phyloP scores from a whole-genome alignment of 2,888 invertebrate genomes.

The Oxyscelio sp. region DNA sequence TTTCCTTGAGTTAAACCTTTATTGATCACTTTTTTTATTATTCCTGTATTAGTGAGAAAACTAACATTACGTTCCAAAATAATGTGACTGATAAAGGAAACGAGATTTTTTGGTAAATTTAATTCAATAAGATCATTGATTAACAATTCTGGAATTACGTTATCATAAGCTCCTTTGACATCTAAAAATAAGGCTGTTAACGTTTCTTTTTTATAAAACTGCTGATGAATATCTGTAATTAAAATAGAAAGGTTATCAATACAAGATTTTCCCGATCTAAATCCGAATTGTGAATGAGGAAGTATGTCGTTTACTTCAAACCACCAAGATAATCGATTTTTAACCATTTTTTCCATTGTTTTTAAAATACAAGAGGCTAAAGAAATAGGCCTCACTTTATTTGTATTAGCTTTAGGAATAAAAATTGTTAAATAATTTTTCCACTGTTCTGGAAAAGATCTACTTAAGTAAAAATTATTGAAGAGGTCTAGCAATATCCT shows the following conservation, averaged over 20 bases:
- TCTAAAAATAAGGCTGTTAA: neutral
- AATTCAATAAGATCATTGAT: no score
- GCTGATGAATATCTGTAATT: neutral
- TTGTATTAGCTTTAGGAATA: slow-evolving; percentile 17
- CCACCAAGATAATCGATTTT: slow-evolving; percentile 23
- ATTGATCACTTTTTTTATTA: neutral
- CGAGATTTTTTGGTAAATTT: no score
- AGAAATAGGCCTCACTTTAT: slow-evolving; percentile 31
- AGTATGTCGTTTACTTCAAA: slow-evolving; percentile 15
- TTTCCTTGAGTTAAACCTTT: slow-evolving; percentile 44
- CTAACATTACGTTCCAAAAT: no score
- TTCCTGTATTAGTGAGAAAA: neutral
- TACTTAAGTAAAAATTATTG: slow-evolving; percentile 24
- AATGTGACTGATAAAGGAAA: no score
- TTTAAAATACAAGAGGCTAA: slow-evolving; percentile 38
- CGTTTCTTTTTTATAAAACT: neutral
- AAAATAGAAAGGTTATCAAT: neutral
- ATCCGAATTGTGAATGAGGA: no score
- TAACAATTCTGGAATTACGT: neutral
- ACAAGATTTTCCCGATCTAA: neutral
- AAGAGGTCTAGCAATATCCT: no score
- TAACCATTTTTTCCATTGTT: slow-evolving; percentile 38
- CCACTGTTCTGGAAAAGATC: slow-evolving; percentile 17
- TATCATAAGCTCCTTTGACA: neutral
- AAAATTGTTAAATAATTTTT: slow-evolving; percentile 17